Conservation (phyloP, 1,140 invertebrate genomes). For the Acromyrmex echinatior region DNA sequence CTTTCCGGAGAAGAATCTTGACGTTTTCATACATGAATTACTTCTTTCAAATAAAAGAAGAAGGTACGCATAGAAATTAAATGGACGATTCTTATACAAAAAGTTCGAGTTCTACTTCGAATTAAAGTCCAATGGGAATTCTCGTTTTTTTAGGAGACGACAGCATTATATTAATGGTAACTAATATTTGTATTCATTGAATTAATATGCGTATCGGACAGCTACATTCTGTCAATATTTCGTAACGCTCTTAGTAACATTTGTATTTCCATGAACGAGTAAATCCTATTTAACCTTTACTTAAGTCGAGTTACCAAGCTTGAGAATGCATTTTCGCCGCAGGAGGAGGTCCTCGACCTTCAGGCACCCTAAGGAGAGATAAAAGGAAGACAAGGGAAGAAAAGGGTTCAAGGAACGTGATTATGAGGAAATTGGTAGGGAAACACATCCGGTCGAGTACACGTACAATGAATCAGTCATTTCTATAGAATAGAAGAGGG, state of each 20-base stretch:
- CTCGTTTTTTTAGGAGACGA: not conserved
- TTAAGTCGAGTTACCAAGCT: constrained; percentile 9
- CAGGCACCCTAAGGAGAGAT: constrained; percentile 24
- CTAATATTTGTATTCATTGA: not conserved
- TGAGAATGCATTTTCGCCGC: not conserved
- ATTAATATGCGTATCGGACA: not conserved
- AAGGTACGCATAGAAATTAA: not conserved
- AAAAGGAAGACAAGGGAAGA: constrained; percentile 20
- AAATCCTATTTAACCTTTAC: constrained; percentile 8
- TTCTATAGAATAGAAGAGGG: not conserved
- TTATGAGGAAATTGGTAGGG: constrained; percentile 32
- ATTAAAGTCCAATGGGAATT: not conserved
- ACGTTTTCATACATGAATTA: constrained; percentile 43
- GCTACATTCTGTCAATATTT: not conserved
- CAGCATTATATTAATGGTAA: not conserved
- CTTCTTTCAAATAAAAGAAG: not conserved
- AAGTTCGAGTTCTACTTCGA: not conserved
- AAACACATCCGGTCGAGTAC: not conserved
- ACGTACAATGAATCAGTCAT: constrained; percentile 56
- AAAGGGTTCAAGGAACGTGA: constrained; percentile 29
- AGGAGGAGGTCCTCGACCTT: constrained; percentile 2
- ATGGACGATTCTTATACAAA: not conserved
- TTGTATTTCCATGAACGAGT: not conserved
- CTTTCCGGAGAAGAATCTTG: constrained; percentile 36
- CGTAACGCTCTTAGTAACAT: not conserved